Evolutionary conservation across 2,888 invertebrate species (phyloP).

Genomic region (Acronicta leporina): DNA sequence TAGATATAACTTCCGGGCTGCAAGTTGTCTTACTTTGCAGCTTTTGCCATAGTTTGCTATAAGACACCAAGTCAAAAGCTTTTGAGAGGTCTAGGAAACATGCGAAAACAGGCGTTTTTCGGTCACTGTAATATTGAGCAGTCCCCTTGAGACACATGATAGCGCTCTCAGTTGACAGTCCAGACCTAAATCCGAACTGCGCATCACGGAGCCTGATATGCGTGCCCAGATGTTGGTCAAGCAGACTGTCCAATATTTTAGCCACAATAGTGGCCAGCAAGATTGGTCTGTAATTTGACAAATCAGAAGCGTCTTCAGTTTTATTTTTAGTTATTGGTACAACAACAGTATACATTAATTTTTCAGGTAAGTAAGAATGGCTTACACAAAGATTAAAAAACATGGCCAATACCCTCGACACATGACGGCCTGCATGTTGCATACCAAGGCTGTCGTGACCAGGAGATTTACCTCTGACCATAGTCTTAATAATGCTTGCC

Average conservation of each 20-base stretch:
- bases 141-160: neutral
- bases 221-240: constrained; percentile 1
- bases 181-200: constrained; percentile 2
- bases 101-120: neutral
- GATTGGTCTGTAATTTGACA: constrained; percentile 2
- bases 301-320: constrained; percentile 1
- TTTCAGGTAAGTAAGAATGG: constrained; percentile 3
- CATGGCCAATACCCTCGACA: neutral
- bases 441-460: constrained; percentile 1
- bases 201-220: neutral
- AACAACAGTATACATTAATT: constrained; percentile 1
- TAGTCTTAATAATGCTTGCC: neutral
- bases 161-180: constrained; percentile 2
- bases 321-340: constrained; percentile 4
- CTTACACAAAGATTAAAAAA: constrained; percentile 1
- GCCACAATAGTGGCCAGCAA: neutral
- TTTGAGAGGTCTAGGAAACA: neutral
- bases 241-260: constrained; percentile 5
- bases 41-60: neutral
- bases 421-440: neutral
- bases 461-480: constrained; percentile 3
- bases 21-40: neutral
- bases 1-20: neutral
- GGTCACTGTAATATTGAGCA: neutral
- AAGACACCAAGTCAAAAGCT: neutral